These are phyloP conservation scores for Argopecten irradians DNA, from an alignment of 1,140 invertebrate genomes.

Conservation along the genomic window DNA sequence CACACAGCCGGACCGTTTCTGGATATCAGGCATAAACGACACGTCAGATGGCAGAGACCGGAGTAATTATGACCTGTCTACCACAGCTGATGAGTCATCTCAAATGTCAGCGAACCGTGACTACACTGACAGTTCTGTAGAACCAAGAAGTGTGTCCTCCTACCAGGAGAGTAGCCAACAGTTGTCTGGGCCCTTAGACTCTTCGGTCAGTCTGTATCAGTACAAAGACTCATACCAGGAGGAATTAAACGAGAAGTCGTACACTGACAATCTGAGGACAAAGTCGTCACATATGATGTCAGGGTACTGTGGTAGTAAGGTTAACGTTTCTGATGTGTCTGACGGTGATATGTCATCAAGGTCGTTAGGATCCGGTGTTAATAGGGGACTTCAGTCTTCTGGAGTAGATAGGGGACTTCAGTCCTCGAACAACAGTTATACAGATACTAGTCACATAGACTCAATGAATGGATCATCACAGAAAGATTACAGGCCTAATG, in stretches of 20 bases:
- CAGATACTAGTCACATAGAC: background rate
- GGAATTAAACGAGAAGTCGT: background rate
- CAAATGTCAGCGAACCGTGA: background rate
- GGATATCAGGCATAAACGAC: background rate
- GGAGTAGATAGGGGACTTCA: background rate
- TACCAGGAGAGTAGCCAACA: background rate
- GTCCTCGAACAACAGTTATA: background rate
- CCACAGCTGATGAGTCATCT: background rate
- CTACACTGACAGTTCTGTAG: background rate
- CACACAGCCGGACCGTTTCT: conserved; percentile 27
- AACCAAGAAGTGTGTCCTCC: background rate
- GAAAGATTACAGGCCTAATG: background rate
- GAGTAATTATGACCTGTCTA: background rate
- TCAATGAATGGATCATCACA: background rate
- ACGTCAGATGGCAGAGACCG: conserved; percentile 1
- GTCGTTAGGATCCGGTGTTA: background rate
- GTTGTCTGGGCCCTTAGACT: background rate
- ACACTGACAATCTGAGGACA: conserved; percentile 13
- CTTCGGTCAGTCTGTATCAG: background rate
- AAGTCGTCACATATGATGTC: conserved; percentile 2
- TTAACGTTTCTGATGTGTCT: background rate
- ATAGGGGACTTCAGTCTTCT: background rate
- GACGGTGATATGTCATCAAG: background rate
- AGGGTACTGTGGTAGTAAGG: conserved; percentile 1
- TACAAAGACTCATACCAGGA: background rate